Evolutionary conservation across 2,797 vertebrate genomes (phyloP).

Genomic region (Microchirus variegatus): DNA sequence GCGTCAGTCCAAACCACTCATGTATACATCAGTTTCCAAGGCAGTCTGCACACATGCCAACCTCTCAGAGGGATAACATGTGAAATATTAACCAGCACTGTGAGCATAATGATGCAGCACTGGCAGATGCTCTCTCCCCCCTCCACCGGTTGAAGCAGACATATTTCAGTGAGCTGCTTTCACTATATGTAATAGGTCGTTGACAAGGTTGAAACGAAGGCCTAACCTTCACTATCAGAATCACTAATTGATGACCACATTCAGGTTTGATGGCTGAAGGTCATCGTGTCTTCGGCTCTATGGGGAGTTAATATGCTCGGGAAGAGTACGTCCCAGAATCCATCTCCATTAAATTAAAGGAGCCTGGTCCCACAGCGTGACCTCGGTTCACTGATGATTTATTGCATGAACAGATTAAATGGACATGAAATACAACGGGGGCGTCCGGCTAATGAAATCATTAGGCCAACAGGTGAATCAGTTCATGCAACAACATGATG

Average conservation of each 20-base stretch:
- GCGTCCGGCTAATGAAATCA: conserved; percentile 63
- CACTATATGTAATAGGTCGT: not conserved
- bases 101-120: conserved; percentile 16
- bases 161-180: conserved; percentile 8
- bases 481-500: conserved; percentile 43
- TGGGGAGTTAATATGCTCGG: conserved; percentile 52
- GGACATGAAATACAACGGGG: conserved; percentile 57
- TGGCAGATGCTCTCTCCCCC: conserved; percentile 14
- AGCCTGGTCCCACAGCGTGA: conserved; percentile 57
- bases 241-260: conserved; percentile 53
- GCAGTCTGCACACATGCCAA: conserved; percentile 1
- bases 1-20: conserved; percentile 5
- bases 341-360: conserved; percentile 71
- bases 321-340: conserved; percentile 55
- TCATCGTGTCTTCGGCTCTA: conserved; percentile 44
- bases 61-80: conserved; percentile 19
- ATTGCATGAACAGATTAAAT: conserved; percentile 54
- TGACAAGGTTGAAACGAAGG: conserved; percentile 25
- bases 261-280: conserved; percentile 49
- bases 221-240: conserved; percentile 24
- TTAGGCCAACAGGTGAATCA: conserved; percentile 37
- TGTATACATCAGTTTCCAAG: conserved; percentile 1
- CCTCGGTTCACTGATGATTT: conserved; percentile 58
- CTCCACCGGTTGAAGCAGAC: conserved; percentile 7
- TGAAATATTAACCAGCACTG: conserved; percentile 40